Percentiles rank a stretch among this genome's conserved stretches.
These are phyloP conservation scores for Xenops minutus DNA, from an alignment of 2,797 vertebrate genomes.

Conservation along the genomic window DNA sequence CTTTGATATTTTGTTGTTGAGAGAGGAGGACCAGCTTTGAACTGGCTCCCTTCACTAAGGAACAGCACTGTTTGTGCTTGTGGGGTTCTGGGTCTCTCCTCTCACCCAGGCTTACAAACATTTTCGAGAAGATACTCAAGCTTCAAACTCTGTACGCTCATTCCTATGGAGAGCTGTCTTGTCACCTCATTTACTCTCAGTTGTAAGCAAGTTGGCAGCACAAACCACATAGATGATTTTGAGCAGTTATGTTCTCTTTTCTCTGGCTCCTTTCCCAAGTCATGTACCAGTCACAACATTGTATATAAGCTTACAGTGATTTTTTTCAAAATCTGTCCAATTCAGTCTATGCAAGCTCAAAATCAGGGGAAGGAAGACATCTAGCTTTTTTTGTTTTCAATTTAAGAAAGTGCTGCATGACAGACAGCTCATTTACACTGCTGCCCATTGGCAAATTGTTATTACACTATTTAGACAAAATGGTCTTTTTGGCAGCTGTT, in stretches of 20 bases:
- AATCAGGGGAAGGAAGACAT: background rate
- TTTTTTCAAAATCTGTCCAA: background rate
- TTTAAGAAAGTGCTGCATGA: slow-evolving; percentile 5
- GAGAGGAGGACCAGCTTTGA: background rate
- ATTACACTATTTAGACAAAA: slow-evolving; percentile 1
- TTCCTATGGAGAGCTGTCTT: background rate
- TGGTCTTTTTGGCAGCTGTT: slow-evolving; percentile 36
- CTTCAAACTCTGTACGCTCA: background rate
- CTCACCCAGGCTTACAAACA: background rate
- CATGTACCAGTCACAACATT: background rate
- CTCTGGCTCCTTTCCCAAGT: background rate
- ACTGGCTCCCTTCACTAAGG: background rate
- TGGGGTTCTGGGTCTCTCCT: background rate
- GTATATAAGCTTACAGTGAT: background rate
- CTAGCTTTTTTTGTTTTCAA: background rate
- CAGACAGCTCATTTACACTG: background rate
- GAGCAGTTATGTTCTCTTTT: background rate
- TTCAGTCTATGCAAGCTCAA: background rate
- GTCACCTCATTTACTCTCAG: background rate
- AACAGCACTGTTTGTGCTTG: background rate
- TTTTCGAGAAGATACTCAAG: background rate
- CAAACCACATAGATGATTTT: background rate
- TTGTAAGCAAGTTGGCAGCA: background rate
- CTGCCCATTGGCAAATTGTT: slow-evolving; percentile 1
- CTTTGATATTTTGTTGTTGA: background rate